Conservation (phyloP, 2,113 vertebrate species). For the Nerophis ophidion region DNA sequence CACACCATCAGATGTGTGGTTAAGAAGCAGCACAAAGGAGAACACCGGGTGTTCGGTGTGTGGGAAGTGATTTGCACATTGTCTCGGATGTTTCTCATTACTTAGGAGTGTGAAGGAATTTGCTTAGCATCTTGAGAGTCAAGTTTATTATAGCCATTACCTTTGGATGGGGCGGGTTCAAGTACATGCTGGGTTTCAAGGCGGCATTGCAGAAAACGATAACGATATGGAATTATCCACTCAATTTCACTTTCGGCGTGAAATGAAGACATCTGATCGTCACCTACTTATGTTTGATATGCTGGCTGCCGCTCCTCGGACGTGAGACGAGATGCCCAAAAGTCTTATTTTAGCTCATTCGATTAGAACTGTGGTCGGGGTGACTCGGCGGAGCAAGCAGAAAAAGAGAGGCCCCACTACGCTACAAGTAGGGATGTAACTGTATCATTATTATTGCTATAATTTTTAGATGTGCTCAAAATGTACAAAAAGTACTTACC, state of each 20-base stretch:
- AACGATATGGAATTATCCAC: not conserved
- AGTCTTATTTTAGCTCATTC: constrained; percentile 5
- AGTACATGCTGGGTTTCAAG: not conserved
- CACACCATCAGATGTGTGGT: constrained; percentile 12
- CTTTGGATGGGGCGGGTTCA: not conserved
- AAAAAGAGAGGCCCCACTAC: no score
- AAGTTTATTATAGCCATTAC: constrained; percentile 9
- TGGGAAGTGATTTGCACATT: constrained; percentile 9
- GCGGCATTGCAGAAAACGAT: not conserved
- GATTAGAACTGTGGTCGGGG: not conserved
- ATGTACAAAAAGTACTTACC: no score
- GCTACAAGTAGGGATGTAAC: no score
- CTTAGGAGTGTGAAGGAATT: not conserved
- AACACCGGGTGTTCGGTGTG: constrained; percentile 4
- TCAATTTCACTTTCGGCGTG: not conserved
- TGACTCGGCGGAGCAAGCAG: not conserved
- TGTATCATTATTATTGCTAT: not conserved
- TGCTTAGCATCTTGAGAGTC: not conserved
- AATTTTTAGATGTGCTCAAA: no score
- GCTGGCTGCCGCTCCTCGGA: not conserved
- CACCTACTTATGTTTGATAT: not conserved
- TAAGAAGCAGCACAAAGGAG: constrained; percentile 14
- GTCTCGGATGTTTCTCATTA: constrained; percentile 3
- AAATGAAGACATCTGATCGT: not conserved
- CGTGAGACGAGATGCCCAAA: not conserved